A percentile compares a stretch with the other conserved stretches of the same genome.
Conservation (phyloP, 2,113 vertebrate species). For the Ophthalmolycus amberensis region DNA sequence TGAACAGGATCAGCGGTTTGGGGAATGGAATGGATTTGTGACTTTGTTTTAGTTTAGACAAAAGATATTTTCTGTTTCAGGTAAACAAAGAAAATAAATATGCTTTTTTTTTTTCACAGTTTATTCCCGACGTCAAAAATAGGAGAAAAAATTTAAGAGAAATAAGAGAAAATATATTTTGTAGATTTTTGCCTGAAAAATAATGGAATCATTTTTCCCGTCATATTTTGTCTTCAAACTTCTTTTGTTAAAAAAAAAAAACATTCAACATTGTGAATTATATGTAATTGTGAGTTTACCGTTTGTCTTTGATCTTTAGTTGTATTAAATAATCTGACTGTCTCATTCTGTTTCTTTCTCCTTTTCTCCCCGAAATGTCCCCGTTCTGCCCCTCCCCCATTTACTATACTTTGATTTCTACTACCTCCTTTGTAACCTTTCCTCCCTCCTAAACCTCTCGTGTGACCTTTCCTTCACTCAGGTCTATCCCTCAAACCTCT, state of each 20-base stretch:
- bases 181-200: background rate
- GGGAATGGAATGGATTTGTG: too few species aligned
- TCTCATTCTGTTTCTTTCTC: background rate
- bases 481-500: constrained; percentile 8
- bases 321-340: background rate
- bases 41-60: too few species aligned
- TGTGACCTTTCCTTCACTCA: background rate
- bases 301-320: background rate
- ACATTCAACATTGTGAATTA: too few species aligned
- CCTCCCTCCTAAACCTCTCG: background rate
- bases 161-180: background rate
- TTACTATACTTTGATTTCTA: background rate
- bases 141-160: too few species aligned
- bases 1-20: too few species aligned
- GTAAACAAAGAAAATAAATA: too few species aligned
- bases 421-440: background rate
- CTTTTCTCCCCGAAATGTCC: background rate
- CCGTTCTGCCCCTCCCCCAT: background rate
- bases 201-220: background rate
- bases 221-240: background rate
- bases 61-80: too few species aligned
- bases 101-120: too few species aligned
- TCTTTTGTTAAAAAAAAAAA: background rate
- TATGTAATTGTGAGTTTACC: background rate
- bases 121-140: too few species aligned